Conservation (phyloP, 2,888 invertebrate species). For the Calameuta pallipes region DNA sequence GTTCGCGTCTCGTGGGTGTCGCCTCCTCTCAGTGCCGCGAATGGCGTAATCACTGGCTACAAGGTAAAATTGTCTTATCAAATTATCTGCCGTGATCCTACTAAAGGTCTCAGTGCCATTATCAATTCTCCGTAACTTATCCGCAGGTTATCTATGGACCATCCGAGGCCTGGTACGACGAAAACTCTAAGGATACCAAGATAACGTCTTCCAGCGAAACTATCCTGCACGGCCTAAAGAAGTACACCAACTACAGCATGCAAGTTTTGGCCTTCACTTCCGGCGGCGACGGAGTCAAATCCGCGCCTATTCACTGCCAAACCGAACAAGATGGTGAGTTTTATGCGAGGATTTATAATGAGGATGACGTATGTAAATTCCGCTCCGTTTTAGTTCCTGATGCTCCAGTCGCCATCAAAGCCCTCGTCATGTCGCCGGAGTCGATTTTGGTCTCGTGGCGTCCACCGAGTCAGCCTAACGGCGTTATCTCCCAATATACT, state of each 20-base stretch:
- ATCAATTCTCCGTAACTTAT: neutral
- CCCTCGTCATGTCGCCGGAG: conserved; percentile 90
- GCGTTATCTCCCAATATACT: conserved; percentile 92
- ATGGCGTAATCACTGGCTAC: conserved; percentile 96
- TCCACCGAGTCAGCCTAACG: conserved; percentile 92
- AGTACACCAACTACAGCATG: conserved; percentile 97
- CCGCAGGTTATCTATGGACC: conserved; percentile 84
- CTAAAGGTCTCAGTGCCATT: neutral
- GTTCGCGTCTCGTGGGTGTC: conserved; percentile 95
- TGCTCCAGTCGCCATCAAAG: conserved; percentile 92
- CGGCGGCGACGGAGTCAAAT: conserved; percentile 93
- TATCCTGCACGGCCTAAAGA: conserved; percentile 91
- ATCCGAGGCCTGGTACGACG: conserved; percentile 92
- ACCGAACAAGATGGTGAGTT: conserved; percentile 92
- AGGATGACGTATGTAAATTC: neutral
- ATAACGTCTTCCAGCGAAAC: conserved; percentile 93
- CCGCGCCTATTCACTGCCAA: conserved; percentile 88
- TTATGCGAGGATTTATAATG: conserved; percentile 1
- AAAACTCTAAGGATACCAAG: conserved; percentile 90
- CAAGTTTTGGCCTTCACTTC: conserved; percentile 95
- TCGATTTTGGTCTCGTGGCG: conserved; percentile 95
- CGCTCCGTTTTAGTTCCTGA: conserved; percentile 80
- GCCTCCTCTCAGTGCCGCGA: conserved; percentile 90
- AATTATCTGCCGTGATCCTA: neutral
- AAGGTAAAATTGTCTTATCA: conserved; percentile 66